Conservation (phyloP, 1,140 invertebrate species). For the Drosophila hydei region DNA sequence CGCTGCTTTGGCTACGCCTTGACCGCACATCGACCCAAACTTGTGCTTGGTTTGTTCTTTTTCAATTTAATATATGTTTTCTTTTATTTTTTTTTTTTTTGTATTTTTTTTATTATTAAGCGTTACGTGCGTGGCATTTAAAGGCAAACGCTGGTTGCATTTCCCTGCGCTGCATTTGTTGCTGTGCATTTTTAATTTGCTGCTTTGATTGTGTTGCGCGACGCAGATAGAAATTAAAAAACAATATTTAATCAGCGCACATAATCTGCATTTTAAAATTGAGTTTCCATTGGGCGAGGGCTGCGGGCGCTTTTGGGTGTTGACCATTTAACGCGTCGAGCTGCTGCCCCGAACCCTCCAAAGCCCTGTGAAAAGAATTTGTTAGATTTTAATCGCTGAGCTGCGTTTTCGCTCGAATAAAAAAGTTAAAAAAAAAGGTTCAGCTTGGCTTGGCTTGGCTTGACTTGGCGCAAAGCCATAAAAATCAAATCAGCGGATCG, state of each 20-base stretch:
- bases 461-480: conserved; percentile 24
- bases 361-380: conserved; percentile 44
- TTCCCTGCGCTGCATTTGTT: conserved; percentile 61
- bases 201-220: conserved; percentile 14
- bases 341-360: not conserved
- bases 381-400: conserved; percentile 73
- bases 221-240: conserved; percentile 73
- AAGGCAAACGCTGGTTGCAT: conserved; percentile 9
- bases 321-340: conserved; percentile 73
- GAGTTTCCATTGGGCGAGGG: conserved; percentile 33
- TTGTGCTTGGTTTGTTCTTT: conserved; percentile 18
- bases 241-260: conserved; percentile 80
- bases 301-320: conserved; percentile 62
- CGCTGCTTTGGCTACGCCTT: conserved; percentile 55
- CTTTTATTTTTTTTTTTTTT: conserved; percentile 10
- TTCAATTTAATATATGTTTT: conserved; percentile 54
- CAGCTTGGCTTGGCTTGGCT: conserved; percentile 8
- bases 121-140: conserved; percentile 59
- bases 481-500: conserved; percentile 52
- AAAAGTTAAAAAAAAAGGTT: conserved; percentile 30
- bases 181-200: conserved; percentile 66
- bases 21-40: conserved; percentile 37
- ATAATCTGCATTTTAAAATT: conserved; percentile 79
- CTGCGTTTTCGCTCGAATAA: conserved; percentile 49
- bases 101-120: conserved; percentile 67